Conservation (phyloP, 1,140 invertebrate genomes). For the Lucilia sericata region DNA sequence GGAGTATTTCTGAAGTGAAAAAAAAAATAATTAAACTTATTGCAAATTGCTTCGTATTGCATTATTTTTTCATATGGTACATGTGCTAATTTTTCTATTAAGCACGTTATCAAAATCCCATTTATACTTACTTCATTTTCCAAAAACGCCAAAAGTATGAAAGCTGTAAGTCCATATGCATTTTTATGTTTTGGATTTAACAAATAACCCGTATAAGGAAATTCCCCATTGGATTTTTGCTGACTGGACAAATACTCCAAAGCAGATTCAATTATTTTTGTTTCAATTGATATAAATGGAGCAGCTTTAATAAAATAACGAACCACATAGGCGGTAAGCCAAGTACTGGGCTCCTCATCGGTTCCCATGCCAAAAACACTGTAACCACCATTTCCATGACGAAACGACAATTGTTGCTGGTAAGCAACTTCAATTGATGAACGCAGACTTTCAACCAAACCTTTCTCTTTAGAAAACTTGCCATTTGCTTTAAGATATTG, state of each 20-base stretch:
- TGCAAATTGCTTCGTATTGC: no score
- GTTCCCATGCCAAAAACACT: conserved; percentile 84
- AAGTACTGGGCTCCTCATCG: conserved; percentile 86
- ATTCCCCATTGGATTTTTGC: conserved; percentile 82
- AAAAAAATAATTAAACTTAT: no score
- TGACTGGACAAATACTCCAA: conserved; percentile 83
- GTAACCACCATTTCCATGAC: conserved; percentile 91
- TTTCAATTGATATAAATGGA: conserved; percentile 83
- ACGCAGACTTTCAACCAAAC: conserved; percentile 48
- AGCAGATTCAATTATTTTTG: conserved; percentile 77
- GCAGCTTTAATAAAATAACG: conserved; percentile 88
- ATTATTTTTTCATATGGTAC: no score
- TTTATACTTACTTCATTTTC: conserved; percentile 71
- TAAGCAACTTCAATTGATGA: conserved; percentile 83
- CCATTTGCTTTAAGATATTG: conserved; percentile 80
- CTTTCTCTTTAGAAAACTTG: conserved; percentile 74
- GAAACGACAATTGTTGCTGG: conserved; percentile 92
- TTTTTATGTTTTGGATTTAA: conserved; percentile 83
- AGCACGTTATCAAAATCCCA: no score
- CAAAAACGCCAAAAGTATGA: conserved; percentile 80
- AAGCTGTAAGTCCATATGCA: conserved; percentile 80
- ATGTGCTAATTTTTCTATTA: no score
- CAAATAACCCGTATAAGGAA: conserved; percentile 82
- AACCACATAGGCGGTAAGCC: conserved; percentile 95
- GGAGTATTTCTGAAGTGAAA: conserved; percentile 60